These are phyloP conservation scores for Meta bourneti DNA, from an alignment of 2,888 invertebrate species.

Conservation along the genomic window DNA sequence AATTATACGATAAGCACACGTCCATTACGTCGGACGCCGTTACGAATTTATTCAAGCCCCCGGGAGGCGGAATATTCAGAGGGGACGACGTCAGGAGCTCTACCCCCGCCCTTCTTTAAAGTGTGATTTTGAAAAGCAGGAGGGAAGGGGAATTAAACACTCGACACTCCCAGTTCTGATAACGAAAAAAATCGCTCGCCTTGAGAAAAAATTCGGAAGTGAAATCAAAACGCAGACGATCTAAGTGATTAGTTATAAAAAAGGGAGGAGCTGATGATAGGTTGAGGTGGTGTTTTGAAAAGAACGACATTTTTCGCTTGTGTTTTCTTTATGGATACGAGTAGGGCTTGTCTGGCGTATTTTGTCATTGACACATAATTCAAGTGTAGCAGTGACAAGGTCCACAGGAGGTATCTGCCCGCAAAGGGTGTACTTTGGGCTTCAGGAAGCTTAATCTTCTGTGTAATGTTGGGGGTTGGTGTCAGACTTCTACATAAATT, in stretches of 20 bases:
- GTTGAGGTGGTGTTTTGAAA: slow-evolving; percentile 55
- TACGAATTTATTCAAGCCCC: not conserved
- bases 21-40: not conserved
- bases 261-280: slow-evolving; percentile 61
- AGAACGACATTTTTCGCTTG: slow-evolving; percentile 7
- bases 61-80: not conserved
- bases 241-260: slow-evolving; percentile 55
- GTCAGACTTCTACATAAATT: not conserved
- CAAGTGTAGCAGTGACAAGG: not conserved
- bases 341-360: not conserved
- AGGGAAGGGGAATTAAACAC: not conserved
- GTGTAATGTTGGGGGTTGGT: not conserved
- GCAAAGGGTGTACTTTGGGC: not conserved
- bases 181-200: not conserved
- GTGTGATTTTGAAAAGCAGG: slow-evolving; percentile 20
- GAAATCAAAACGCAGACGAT: not conserved
- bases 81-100: not conserved
- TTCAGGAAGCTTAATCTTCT: not conserved
- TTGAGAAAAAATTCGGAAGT: slow-evolving; percentile 7
- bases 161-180: slow-evolving; percentile 28
- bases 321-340: not conserved
- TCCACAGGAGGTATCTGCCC: not conserved
- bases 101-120: slow-evolving; percentile 10
- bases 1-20: not conserved
- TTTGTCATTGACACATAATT: slow-evolving; percentile 36